Evolutionary conservation across 2,113 vertebrate genomes (phyloP).

Genomic region (Macaca fascicularis): DNA sequence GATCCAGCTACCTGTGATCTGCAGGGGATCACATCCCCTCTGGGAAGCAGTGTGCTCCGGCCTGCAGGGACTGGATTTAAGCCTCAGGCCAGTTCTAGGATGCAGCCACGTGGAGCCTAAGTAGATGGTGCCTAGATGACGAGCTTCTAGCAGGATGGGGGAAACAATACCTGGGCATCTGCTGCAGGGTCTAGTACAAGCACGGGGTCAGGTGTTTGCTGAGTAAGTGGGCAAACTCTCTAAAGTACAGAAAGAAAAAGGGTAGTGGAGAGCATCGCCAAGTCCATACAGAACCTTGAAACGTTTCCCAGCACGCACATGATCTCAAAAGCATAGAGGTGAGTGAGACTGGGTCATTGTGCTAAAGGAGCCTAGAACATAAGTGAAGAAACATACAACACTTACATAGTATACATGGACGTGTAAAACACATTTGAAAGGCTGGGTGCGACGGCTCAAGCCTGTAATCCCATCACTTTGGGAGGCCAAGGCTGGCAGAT

Average conservation of each 20-base stretch:
- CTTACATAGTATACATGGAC: accelerated
- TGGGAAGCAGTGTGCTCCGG: accelerated
- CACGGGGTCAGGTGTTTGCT: too few species aligned
- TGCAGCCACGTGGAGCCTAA: background rate
- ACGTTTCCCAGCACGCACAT: accelerated
- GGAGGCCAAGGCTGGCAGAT: too few species aligned
- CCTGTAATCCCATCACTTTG: too few species aligned
- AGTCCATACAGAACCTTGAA: accelerated
- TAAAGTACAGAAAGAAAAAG: too few species aligned
- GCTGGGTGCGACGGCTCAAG: too few species aligned
- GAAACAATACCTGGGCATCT: accelerated
- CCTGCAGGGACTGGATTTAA: too few species aligned
- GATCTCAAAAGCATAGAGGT: background rate
- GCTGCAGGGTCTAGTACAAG: too few species aligned
- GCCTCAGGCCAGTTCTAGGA: background rate
- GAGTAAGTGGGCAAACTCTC: accelerated
- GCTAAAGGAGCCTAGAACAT: background rate
- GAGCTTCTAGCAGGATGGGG: background rate
- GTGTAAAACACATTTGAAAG: background rate
- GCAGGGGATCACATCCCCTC: too few species aligned
- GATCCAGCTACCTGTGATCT: too few species aligned
- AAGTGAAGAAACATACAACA: background rate
- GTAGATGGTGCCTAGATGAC: too few species aligned
- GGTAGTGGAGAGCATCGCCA: background rate
- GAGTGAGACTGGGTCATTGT: too few species aligned